phyloP scores from a whole-genome alignment of 2,888 invertebrate genomes.

The Drosophila meridiana region DNA sequence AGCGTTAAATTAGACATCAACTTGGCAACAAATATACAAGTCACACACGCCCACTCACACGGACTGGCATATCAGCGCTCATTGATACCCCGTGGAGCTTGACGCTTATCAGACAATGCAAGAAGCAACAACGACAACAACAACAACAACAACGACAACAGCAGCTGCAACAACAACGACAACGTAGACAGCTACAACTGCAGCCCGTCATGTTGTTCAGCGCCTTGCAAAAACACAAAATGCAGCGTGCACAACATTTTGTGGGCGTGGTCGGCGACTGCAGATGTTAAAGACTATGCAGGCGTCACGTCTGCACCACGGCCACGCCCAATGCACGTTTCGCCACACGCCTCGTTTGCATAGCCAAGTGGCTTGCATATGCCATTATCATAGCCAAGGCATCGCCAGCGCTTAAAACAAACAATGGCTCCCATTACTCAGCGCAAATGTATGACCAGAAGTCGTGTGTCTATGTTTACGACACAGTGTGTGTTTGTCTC shows the following conservation, averaged over 20 bases:
- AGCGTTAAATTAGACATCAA: slow-evolving; percentile 79
- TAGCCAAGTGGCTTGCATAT: slow-evolving; percentile 73
- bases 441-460: slow-evolving; percentile 59
- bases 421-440: slow-evolving; percentile 74
- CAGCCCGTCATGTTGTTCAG: slow-evolving; percentile 60
- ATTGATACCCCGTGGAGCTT: slow-evolving; percentile 61
- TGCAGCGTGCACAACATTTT: slow-evolving; percentile 69
- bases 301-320: slow-evolving; percentile 45
- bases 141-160: slow-evolving; percentile 6
- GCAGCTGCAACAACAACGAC: slow-evolving; percentile 9
- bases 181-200: slow-evolving; percentile 22
- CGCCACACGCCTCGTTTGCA: slow-evolving; percentile 65
- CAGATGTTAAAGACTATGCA: slow-evolving; percentile 55
- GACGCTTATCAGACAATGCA: slow-evolving; percentile 62
- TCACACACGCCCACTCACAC: slow-evolving; percentile 28
- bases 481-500: slow-evolving; percentile 18
- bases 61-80: slow-evolving; percentile 25
- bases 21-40: slow-evolving; percentile 62
- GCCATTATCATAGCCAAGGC: slow-evolving; percentile 74
- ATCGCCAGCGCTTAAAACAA: slow-evolving; percentile 75
- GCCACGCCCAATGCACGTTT: slow-evolving; percentile 53
- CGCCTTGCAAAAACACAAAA: slow-evolving; percentile 65
- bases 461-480: slow-evolving; percentile 48
- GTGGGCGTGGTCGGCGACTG: slow-evolving; percentile 60
- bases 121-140: slow-evolving; percentile 14